Base-by-base conservation (phyloP, 1,140 invertebrate genomes). In the Maniola jurtina region DNA sequence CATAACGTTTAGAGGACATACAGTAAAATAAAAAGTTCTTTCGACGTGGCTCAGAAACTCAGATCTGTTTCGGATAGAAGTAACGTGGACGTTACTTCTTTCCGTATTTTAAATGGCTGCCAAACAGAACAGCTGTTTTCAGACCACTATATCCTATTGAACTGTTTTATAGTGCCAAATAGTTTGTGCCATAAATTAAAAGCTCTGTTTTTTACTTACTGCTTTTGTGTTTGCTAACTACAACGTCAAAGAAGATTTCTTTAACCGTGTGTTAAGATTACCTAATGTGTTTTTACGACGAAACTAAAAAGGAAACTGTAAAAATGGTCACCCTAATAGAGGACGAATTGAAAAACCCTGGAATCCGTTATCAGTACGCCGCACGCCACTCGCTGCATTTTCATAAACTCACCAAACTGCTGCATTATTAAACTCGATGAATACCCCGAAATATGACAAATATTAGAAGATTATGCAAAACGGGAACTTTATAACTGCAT, bases 291-390 rank as follows among this genome's bases (percentile, higher is more conserved):
- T 25, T 25, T 25, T 25, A 25, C 4, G 25, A 42, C 0, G 13
- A 5, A 13, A 42, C 40, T 42, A 42, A 42, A 42, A 42, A 42
- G 1, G 13, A 2, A 10, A 13, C 13, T n/a, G 11, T 50, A 16
- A 40, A 40, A 40, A 58, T 58, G 56, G 42, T 34, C 5, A 60
- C 16, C 38, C 40, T n/a, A 45, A 60, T 6, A 6, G 34, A 61
- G 61, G 54, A 70, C 60, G 70, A 73, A 81, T 79, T 79, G 73
- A 79, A 84, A 81, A 83, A 78, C 70, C 77, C 70, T 69, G 72
- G 72, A 81, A 76, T 72, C 80, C 75, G 77, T 83, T 84, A 84
- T 84, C 82, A 80, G 77, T 50, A 15, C 57, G 66, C 62, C 75
- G 66, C 82, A 83, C 77, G 76, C 80, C 71, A 66, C 70, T 79